Conservation (phyloP, 2,113 vertebrate genomes). For the Acanthisitta chloris region DNA sequence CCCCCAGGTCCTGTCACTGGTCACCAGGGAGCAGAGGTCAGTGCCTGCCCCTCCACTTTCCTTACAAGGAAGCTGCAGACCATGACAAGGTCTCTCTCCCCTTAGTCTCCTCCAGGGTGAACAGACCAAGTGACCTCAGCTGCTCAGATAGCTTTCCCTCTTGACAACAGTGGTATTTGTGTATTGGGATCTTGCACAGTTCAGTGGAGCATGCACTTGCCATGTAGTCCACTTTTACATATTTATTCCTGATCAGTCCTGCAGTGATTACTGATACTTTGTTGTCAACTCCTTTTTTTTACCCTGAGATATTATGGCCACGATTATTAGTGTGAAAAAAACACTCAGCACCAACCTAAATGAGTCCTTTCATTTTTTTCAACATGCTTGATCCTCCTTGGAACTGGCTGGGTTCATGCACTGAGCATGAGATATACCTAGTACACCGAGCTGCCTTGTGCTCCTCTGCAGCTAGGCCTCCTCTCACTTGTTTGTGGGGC, state of each 20-base stretch:
- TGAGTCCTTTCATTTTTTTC: not conserved
- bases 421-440: not conserved
- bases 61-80: not conserved
- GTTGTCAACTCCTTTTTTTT: not conserved
- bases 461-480: not conserved
- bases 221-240: not conserved
- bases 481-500: not conserved
- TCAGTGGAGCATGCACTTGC: not conserved
- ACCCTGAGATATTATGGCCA: not conserved
- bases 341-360: not conserved
- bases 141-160: not conserved
- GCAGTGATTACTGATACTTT: not conserved
- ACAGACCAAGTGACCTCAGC: not conserved
- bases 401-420: not conserved
- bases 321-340: not conserved
- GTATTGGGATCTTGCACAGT: not conserved
- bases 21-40: not conserved
- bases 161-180: not conserved
- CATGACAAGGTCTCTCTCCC: no score
- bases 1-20: not conserved
- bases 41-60: not conserved
- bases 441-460: not conserved
- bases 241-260: not conserved
- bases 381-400: not conserved
- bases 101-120: not conserved